Conservation (phyloP, 2,797 vertebrate species). For the Schizopygopsis malacanthus region DNA sequence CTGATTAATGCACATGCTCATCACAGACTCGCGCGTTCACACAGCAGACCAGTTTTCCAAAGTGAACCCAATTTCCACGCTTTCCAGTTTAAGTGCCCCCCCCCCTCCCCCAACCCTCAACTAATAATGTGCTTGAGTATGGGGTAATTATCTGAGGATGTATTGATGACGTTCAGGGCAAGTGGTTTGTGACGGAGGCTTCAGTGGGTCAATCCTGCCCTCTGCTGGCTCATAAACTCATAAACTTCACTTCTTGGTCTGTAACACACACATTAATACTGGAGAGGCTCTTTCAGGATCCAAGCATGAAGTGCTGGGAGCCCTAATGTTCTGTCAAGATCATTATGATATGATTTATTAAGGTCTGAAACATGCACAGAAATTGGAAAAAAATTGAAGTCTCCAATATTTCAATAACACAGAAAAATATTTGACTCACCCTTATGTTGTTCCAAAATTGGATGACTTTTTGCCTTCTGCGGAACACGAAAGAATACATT, state of each 20-base stretch:
- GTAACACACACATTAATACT: neutral
- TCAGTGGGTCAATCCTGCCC: conserved; percentile 82
- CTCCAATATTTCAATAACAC: neutral
- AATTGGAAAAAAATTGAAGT: neutral
- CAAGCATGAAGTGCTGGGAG: neutral
- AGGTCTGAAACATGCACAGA: neutral
- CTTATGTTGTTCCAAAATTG: neutral
- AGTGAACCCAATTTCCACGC: conserved; percentile 83
- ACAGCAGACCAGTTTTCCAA: conserved; percentile 66
- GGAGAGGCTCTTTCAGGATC: neutral
- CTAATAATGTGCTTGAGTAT: conserved; percentile 85
- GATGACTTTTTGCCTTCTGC: neutral
- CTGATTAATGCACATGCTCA: conserved; percentile 64
- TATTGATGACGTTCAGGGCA: conserved; percentile 78
- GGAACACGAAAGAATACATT: neutral
- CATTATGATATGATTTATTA: neutral
- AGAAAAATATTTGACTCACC: neutral
- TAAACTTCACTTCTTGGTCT: neutral
- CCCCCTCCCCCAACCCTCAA: conserved; percentile 74
- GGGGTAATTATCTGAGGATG: conserved; percentile 83
- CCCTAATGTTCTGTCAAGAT: neutral
- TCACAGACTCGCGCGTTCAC: conserved; percentile 34
- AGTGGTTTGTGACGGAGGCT: conserved; percentile 54
- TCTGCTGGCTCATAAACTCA: conserved; percentile 74
- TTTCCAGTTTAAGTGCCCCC: conserved; percentile 78